Conservation (phyloP, 2,113 vertebrate genomes). For the Sitta europaea region DNA sequence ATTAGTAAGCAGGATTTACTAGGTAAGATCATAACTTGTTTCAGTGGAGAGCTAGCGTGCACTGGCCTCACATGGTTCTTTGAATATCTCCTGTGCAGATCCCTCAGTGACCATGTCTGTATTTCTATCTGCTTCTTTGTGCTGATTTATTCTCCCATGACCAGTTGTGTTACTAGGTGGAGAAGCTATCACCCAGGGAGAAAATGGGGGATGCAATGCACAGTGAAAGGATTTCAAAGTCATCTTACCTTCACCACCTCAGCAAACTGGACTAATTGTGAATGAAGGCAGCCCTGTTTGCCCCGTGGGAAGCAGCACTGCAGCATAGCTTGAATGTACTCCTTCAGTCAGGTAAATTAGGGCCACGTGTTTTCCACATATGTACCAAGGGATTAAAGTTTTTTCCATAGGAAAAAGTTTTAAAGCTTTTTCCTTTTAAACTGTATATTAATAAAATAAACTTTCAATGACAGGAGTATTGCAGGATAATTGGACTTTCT, state of each 20-base stretch:
- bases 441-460: neutral
- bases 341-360: neutral
- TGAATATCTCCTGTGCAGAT: neutral
- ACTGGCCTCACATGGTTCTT: accelerated
- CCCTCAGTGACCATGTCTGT: neutral
- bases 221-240: neutral
- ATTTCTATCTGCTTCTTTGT: neutral
- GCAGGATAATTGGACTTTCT: neutral
- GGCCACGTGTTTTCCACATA: neutral
- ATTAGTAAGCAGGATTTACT: neutral
- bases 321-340: neutral
- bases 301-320: neutral
- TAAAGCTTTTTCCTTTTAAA: neutral
- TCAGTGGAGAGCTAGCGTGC: neutral
- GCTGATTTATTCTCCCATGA: neutral
- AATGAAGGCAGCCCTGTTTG: neutral
- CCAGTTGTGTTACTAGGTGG: neutral
- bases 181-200: neutral
- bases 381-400: neutral
- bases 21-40: neutral
- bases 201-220: neutral
- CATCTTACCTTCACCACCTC: neutral
- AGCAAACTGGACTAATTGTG: neutral
- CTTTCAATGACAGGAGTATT: neutral
- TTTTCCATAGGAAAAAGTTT: neutral